Evolutionary conservation across 2,113 vertebrate genomes (phyloP).

Genomic region (Loxodonta africana): DNA sequence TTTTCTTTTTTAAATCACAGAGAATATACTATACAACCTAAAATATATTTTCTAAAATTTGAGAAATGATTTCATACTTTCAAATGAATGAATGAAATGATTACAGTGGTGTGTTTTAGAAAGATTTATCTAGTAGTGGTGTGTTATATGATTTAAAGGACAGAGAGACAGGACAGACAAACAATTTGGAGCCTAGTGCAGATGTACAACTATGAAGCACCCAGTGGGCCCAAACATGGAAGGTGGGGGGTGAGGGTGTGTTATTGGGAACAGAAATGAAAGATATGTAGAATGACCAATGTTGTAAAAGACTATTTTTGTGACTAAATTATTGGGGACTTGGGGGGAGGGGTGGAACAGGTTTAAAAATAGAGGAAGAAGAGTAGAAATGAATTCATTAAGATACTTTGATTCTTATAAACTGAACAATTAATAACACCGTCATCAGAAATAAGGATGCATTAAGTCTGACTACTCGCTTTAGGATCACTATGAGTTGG

Average conservation of each 20-base stretch:
- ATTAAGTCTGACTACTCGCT: background rate
- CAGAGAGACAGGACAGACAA: background rate
- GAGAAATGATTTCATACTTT: too few species aligned
- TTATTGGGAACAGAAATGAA: background rate
- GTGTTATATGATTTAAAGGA: too few species aligned
- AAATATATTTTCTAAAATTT: too few species aligned
- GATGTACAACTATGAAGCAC: background rate
- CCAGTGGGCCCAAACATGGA: background rate
- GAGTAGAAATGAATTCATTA: background rate
- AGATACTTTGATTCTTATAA: background rate
- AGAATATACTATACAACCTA: background rate
- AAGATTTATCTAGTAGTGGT: too few species aligned
- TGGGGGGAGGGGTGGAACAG: background rate
- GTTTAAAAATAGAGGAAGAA: background rate
- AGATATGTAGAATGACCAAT: background rate
- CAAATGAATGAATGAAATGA: too few species aligned
- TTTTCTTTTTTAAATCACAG: too few species aligned
- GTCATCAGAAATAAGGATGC: background rate
- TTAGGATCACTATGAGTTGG: too few species aligned
- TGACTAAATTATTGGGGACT: background rate
- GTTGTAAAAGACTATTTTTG: background rate
- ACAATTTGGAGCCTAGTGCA: background rate
- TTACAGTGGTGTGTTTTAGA: too few species aligned
- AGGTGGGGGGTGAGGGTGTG: accelerated
- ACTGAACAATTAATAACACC: background rate